Evolutionary conservation across 1,140 invertebrate species (phyloP), one percentile per base, ranked within the genome.

Genomic region (Neotoxoptera formosana): DNA sequence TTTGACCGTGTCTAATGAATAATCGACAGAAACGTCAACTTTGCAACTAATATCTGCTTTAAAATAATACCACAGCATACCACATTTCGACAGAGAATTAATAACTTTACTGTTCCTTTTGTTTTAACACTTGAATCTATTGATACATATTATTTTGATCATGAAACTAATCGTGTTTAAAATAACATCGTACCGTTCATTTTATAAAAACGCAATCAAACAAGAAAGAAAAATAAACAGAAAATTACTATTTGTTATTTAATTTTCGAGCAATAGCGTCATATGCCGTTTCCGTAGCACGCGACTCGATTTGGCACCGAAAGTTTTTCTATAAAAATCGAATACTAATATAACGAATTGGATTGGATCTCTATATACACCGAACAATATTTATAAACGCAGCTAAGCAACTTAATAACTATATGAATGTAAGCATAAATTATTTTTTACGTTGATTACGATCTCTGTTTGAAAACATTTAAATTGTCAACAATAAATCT

Each of bases 401-500:
- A 53, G 6, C 21, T 53, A 53, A 53, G 51, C 21, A 53, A 53
- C 51, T 53, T 53, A 53, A 23, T 53, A 20, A 51, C 47, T 87
- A 47, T 25, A 17, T 14, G 7, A 11, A 47, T 14, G 25, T n/a
- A 76, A 76, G 60, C 60, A n/a, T 76, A 34, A 76, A 76, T 76
- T n/a, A 76, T 86, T 48, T 86, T 86, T 86, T 47, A 86, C 45
- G 30, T 47, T n/a, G 47, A 86, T 47, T 86, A 30, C 45, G 14
- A 86, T 86, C 36, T 47, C 45, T 47, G 25, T 41, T 30, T 30
- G 7, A 86, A 47, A 17, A 87, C 30, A 34, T 11, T 41, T 86
- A 30, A n/a, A 87, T 51, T 87, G n/a, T 87, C 45, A n/a, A 87
- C 86, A n/a, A 87, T 87, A 87, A 87, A 87, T 87, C 47, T 48